Evolutionary conservation across 2,113 vertebrate species (phyloP), one percentile per base, ranked within the genome.

Genomic region (Pelusios castaneus): DNA sequence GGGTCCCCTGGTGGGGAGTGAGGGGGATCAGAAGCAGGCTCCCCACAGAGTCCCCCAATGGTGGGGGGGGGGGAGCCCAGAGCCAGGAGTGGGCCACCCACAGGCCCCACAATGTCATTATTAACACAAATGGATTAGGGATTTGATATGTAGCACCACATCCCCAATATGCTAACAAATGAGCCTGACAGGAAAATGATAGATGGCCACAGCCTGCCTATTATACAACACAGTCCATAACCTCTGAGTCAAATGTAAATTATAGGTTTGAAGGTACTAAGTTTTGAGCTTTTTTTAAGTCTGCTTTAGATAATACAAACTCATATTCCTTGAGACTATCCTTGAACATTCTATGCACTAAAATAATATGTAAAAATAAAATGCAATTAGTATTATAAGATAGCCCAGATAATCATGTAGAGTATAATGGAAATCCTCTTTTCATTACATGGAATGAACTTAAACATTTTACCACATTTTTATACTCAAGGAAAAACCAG

Each of bases 71-170:
- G n/a, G n/a, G n/a, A n/a, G n/a, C n/a, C n/a, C n/a, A n/a, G n/a
- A n/a, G n/a, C n/a, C n/a, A n/a, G n/a, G n/a, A n/a, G n/a, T n/a
- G n/a, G n/a, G n/a, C n/a, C n/a, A n/a, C n/a, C n/a, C n/a, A n/a
- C n/a, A 80, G 63, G 45, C 11, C 52, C 24, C 78, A 92, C 6
- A 89, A 93, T 80, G 55, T 91, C 82, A 88, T 76, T 92, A 56
- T 94, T 91, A 95, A 89, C 89, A 90, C 51, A 85, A 85, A 96
- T 10, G 56, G 88, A 97, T 94, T 92, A 95, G 80, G 43, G 82
- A 77, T 82, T 89, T 89, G 8, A 5, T 83, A 87, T 41, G 82
- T 82, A 95, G 29, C 47, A 92, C 67, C 89, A 84, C 43, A 91
- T 27, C 2, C 34, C 29, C 45, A 93, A 81, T 88, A 76, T 83